phyloP scores from a whole-genome alignment of 2,113 vertebrate species.

The Triplophysa dalaica region DNA sequence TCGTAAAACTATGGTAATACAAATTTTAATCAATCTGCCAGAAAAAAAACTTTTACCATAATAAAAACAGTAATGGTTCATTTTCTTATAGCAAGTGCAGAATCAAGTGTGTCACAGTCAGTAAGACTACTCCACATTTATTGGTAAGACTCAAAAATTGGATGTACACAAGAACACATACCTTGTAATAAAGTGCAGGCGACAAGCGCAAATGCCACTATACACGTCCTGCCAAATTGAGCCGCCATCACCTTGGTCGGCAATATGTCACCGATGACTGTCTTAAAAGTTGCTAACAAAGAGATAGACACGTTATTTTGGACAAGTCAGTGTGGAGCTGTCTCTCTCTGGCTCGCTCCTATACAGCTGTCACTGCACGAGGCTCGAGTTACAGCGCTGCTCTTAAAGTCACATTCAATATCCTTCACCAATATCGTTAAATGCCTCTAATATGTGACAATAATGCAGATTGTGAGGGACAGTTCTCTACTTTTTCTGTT shows the following conservation, averaged over 20 bases:
- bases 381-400: conserved; percentile 73
- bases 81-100: background rate
- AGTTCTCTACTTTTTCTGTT: background rate
- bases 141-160: background rate
- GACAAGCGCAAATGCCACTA: conserved; percentile 55
- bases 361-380: conserved; percentile 68
- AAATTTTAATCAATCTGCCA: too few relatives aligned
- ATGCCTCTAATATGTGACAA: conserved; percentile 11
- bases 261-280: conserved; percentile 36
- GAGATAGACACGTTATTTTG: conserved; percentile 64
- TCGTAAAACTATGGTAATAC: too few relatives aligned
- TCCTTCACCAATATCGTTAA: conserved; percentile 64
- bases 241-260: conserved; percentile 59
- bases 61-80: too few relatives aligned
- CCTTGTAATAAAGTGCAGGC: conserved; percentile 55
- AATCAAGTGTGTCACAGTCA: conserved; percentile 2
- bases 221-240: conserved; percentile 54
- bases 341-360: conserved; percentile 45
- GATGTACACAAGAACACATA: conserved; percentile 53
- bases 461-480: conserved; percentile 26
- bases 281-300: conserved; percentile 53
- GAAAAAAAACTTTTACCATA: too few relatives aligned
- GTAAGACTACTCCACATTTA: background rate
- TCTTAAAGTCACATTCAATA: conserved; percentile 67
- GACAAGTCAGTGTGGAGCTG: conserved; percentile 54